Evolutionary conservation across 1,140 invertebrate species (phyloP), one percentile per base, ranked within the genome.

Genomic region (Scaptodrosophila lebanonensis): DNA sequence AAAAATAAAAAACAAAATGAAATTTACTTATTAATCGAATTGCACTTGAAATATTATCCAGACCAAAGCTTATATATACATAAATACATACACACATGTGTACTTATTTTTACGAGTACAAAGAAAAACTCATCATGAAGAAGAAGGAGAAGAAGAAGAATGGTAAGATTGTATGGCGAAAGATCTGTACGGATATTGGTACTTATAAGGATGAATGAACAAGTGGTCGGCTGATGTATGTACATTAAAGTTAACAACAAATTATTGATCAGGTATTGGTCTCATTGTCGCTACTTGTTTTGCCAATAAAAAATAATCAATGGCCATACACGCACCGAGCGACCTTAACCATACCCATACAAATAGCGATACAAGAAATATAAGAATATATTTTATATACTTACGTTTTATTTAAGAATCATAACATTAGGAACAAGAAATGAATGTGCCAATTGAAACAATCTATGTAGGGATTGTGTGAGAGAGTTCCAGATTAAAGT

Each of bases 61-160:
- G 72, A 79, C 72, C 72, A 77, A 77, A 77, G 73, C 72, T 77
- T 77, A 77, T 68, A 72, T 52, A 77, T 77, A 77, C 51, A 59
- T 57, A 58, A 57, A 63, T 75, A 77, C 59, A 54, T 61, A 64
- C 38, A 35, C 45, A 48, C 30, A 13, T 12, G 30, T 27, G 16
- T 7, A n/a, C 42, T 54, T 54, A n/a, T n/a, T n/a, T n/a, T n/a
- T n/a, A n/a, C n/a, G n/a, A n/a, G n/a, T n/a, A n/a, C n/a, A n/a
- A n/a, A n/a, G n/a, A n/a, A n/a, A n/a, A n/a, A n/a, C n/a, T n/a
- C n/a, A n/a, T n/a, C n/a, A n/a, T n/a, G n/a, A n/a, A n/a, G n/a
- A n/a, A n/a, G n/a, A n/a, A n/a, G n/a, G n/a, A n/a, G n/a, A n/a
- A n/a, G n/a, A n/a, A n/a, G n/a, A n/a, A n/a, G n/a, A n/a, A n/a